These are phyloP conservation scores for Muraenolepis orangiensis DNA, from an alignment of 2,797 vertebrate species.

Conservation along the genomic window DNA sequence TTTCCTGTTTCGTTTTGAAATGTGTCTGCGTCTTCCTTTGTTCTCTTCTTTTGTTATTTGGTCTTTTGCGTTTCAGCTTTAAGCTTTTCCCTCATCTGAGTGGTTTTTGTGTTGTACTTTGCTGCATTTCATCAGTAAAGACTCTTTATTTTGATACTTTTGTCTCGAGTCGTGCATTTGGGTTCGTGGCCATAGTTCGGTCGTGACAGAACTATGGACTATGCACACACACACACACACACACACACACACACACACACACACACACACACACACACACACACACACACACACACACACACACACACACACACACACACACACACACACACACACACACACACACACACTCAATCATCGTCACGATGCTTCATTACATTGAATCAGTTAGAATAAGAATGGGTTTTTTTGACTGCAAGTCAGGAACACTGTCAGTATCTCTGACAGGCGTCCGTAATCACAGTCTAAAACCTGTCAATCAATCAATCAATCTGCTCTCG, in stretches of 20 bases:
- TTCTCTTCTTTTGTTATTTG: too few relatives aligned
- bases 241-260: neutral
- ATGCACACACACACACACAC: too few relatives aligned
- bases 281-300: neutral
- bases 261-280: neutral
- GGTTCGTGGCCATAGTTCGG: too few relatives aligned
- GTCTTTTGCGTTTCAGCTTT: too few relatives aligned
- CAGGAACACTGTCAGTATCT: neutral
- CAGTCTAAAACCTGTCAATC: neutral
- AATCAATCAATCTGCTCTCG: neutral
- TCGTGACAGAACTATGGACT: too few relatives aligned
- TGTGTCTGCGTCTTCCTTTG: too few relatives aligned
- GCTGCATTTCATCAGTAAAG: too few relatives aligned
- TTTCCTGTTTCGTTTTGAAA: too few relatives aligned
- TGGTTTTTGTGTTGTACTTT: too few relatives aligned
- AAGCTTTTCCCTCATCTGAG: too few relatives aligned
- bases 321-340: neutral
- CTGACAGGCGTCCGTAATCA: neutral
- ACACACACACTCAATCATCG: neutral
- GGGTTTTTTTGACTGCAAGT: neutral
- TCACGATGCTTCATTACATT: neutral
- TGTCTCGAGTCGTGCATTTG: too few relatives aligned
- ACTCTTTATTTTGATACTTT: too few relatives aligned
- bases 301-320: neutral
- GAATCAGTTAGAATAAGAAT: neutral